These are phyloP conservation scores for Sebastes baramenuke DNA, from an alignment of 2,797 vertebrate species.

Conservation along the genomic window DNA sequence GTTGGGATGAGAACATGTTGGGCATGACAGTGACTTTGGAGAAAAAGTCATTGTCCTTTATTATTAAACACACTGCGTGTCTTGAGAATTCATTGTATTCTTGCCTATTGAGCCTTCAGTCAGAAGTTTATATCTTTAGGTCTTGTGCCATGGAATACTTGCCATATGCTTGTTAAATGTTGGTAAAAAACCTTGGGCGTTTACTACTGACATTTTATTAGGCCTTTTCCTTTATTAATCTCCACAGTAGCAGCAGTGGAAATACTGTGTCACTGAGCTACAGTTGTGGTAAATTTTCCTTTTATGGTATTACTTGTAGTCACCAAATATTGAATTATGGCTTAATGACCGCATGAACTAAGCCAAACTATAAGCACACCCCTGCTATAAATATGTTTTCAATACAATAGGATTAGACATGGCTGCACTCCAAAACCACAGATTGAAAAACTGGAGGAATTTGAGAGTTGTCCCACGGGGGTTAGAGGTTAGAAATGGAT, in stretches of 20 bases:
- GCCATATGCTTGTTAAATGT: neutral
- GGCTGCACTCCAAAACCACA: constrained; percentile 44
- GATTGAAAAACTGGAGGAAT: constrained; percentile 39
- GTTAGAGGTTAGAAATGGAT: constrained; percentile 29
- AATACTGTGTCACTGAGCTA: neutral
- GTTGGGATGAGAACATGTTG: too few species aligned
- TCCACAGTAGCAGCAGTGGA: neutral
- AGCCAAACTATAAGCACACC: constrained; percentile 1
- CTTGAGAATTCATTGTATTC: neutral
- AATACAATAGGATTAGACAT: constrained; percentile 15
- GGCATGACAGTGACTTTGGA: neutral
- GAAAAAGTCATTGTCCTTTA: neutral
- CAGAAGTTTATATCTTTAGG: neutral
- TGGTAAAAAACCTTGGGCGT: neutral
- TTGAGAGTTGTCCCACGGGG: constrained; percentile 22
- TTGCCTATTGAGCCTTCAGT: neutral
- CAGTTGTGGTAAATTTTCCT: neutral
- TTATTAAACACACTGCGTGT: neutral
- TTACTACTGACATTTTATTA: neutral
- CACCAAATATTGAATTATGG: neutral
- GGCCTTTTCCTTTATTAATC: neutral
- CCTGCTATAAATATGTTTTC: constrained; percentile 2
- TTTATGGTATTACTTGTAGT: neutral
- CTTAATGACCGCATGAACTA: neutral
- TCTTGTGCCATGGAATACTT: neutral